Base-by-base conservation (phyloP, 2,888 invertebrate species). In the Pasiphila rectangulata region DNA sequence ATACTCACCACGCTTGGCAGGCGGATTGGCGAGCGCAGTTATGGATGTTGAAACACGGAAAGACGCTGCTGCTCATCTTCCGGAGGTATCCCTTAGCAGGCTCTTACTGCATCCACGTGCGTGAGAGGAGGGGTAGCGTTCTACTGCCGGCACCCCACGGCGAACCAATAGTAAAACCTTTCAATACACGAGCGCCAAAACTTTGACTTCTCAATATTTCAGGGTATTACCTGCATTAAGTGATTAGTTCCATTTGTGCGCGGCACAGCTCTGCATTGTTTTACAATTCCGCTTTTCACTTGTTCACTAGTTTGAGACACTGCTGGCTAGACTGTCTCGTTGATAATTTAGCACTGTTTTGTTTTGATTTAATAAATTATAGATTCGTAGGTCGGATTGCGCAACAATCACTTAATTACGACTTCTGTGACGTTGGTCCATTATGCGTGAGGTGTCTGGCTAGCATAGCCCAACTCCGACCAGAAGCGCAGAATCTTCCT, bases 221-320 rank as follows among this genome's bases (percentile, higher is more conserved):
- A 77, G 41, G 30, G 69, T 63, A 71, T 70, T 69, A 79, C 80
- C 79, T 81, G 83, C 77, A 75, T 81, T 83, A 82, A 83, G 82
- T 82, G 83, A 84, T 84, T 84, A 83, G 83, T 83, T 71, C 77
- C 83, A 83, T 84, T 83, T 83, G 83, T 52, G 70, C 81, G 74
- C 64, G 72, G 73, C 83, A 83, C 83, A 83, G 76, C 72, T 71
- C 69, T 23, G 66, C 59, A 50, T 62, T 61, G 64, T 57, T 62
- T 49, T 54, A 62, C 64, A 63, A 66, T 61, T 64, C 41, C 32
- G 64, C 64, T 64, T 67, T 72, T 63, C 63, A 58, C 73, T 63
- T 64, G 53, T 40, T 39, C 24, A 35, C 19, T 39, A 40, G 49
- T 45, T 40, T 45, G 49, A 45, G 44, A 41, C 20, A 43, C 38